Conservation (phyloP, 2,113 vertebrate species). For the Asarcornis scutulata region DNA sequence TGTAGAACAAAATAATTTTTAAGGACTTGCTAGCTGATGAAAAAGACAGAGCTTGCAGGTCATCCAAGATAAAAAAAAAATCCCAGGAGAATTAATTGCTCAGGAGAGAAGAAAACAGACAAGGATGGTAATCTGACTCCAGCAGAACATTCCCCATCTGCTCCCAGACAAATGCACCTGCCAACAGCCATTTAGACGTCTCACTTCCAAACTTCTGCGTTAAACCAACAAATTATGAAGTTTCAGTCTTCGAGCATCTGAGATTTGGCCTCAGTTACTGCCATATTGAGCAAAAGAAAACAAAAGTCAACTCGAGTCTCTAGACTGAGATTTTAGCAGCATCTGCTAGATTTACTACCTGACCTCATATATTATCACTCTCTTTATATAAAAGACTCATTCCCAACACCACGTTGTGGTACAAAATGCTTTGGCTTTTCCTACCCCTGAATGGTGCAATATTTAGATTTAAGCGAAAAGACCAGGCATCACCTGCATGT, state of each 20-base stretch:
- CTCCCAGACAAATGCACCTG: too few species aligned
- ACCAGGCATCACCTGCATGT: rapidly evolving
- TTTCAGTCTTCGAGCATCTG: background rate
- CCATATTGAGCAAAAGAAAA: background rate
- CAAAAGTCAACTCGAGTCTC: background rate
- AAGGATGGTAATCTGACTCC: background rate
- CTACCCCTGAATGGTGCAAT: background rate
- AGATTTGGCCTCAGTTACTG: background rate
- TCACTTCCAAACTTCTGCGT: background rate
- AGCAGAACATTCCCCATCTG: background rate
- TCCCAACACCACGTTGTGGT: background rate
- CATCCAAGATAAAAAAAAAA: background rate
- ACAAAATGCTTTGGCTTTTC: background rate
- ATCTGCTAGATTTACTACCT: background rate
- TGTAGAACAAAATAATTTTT: background rate
- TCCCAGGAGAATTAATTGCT: background rate
- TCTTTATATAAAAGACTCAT: too few species aligned
- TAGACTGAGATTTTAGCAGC: background rate
- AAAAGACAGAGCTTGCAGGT: background rate
- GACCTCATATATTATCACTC: background rate
- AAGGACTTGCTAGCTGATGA: background rate
- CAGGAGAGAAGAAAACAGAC: background rate
- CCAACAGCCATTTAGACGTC: background rate
- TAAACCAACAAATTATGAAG: background rate
- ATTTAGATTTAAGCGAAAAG: background rate